phyloP scores from a whole-genome alignment of 2,888 invertebrate genomes.

The Temnothorax ravouxi region DNA sequence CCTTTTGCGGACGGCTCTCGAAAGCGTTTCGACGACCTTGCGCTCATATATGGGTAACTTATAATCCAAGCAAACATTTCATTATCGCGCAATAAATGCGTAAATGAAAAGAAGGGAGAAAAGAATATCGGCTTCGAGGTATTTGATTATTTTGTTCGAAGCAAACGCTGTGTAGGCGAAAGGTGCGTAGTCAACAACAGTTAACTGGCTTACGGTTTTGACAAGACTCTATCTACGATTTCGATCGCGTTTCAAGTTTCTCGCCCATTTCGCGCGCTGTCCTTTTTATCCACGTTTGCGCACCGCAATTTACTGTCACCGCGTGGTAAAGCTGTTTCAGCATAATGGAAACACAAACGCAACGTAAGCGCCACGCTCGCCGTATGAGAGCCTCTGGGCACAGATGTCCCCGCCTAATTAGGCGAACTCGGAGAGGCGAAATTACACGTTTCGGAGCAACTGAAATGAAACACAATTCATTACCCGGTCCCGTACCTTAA shows the following conservation, averaged over 20 bases:
- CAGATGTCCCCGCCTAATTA: constrained; percentile 85
- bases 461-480: constrained; percentile 85
- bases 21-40: constrained; percentile 47
- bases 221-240: background rate
- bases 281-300: background rate
- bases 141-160: constrained; percentile 28
- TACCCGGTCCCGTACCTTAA: constrained; percentile 78
- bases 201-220: too few species aligned
- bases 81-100: constrained; percentile 64
- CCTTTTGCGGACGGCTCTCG: constrained; percentile 70
- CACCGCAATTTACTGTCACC: constrained; percentile 8
- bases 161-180: background rate
- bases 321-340: constrained; percentile 10
- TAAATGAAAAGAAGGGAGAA: background rate
- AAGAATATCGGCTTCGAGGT: background rate
- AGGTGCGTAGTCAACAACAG: background rate
- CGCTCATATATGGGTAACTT: constrained; percentile 18
- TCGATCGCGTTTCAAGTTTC: constrained; percentile 39
- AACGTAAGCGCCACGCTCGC: constrained; percentile 37
- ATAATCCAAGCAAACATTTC: constrained; percentile 36
- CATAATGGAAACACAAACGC: constrained; percentile 30
- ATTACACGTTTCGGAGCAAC: constrained; percentile 84
- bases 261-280: background rate
- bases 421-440: constrained; percentile 77
- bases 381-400: constrained; percentile 78